Conservation (phyloP, 2,113 vertebrate species). For the Ciconia boyciana region DNA sequence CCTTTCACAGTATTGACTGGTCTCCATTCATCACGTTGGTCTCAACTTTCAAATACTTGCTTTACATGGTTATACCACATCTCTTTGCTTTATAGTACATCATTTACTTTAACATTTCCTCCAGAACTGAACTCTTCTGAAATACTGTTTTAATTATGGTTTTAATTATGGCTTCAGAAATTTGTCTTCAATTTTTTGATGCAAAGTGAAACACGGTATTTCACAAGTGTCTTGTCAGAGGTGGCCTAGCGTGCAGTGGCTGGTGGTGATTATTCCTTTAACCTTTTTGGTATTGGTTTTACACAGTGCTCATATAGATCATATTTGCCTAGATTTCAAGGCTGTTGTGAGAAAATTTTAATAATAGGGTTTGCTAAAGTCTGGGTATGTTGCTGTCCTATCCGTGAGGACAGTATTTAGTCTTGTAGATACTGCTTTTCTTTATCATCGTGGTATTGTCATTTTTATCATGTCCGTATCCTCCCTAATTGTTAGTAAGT, state of each 20-base stretch:
- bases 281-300: not conserved
- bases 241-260: accelerated
- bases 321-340: not conserved
- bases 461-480: not conserved
- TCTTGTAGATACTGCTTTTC: not conserved
- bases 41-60: not conserved
- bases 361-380: not conserved
- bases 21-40: not conserved
- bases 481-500: not conserved
- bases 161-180: not conserved
- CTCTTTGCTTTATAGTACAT: not conserved
- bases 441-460: accelerated
- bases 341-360: not conserved
- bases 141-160: not conserved
- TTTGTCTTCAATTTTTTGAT: not conserved
- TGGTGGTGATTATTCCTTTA: not conserved
- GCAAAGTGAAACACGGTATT: not conserved
- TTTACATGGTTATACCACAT: accelerated
- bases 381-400: not conserved
- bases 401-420: not conserved
- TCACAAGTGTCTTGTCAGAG: not conserved
- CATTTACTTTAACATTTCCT: not conserved
- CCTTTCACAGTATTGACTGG: accelerated
- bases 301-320: not conserved
- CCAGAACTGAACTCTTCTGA: not conserved